phyloP scores from a whole-genome alignment of 2,888 invertebrate species.

The Alloplasta piceator region DNA sequence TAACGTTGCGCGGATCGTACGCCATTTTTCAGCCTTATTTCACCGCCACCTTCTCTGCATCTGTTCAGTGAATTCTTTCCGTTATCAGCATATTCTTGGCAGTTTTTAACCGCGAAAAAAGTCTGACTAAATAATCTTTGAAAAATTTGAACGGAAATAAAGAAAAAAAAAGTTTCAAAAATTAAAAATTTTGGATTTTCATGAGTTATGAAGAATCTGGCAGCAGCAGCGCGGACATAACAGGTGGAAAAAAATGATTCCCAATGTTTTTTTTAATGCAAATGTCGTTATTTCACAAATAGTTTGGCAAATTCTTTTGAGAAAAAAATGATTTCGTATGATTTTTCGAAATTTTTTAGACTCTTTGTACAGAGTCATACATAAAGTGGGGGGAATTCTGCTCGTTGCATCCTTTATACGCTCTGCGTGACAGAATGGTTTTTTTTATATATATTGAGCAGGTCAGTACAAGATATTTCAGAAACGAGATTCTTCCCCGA shows the following conservation, averaged over 20 bases:
- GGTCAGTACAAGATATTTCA: slow-evolving; percentile 72
- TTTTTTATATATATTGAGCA: slow-evolving; percentile 73
- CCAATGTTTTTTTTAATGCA: too few relatives aligned
- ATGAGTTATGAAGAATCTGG: too few relatives aligned
- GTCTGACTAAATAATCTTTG: too few relatives aligned
- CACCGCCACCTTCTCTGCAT: slow-evolving; percentile 50
- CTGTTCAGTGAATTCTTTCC: slow-evolving; percentile 27
- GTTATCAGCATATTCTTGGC: too few relatives aligned
- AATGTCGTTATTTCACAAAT: too few relatives aligned
- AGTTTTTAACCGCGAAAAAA: not conserved
- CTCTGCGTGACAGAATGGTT: slow-evolving; percentile 34
- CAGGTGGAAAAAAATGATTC: too few relatives aligned
- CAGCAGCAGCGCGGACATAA: too few relatives aligned
- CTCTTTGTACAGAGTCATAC: slow-evolving; percentile 15
- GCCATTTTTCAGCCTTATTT: slow-evolving; percentile 74
- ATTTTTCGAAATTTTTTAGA: not conserved
- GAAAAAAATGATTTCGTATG: not conserved
- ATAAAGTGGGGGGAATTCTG: slow-evolving; percentile 24
- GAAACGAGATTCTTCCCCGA: slow-evolving; percentile 4
- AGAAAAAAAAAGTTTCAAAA: too few relatives aligned
- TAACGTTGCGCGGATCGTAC: slow-evolving; percentile 77
- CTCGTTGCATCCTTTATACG: slow-evolving; percentile 22
- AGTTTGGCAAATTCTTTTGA: too few relatives aligned
- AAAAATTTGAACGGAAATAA: too few relatives aligned
- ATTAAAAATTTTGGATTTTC: too few relatives aligned